Conservation (phyloP, 2,888 invertebrate species). For the Villa cingulata region DNA sequence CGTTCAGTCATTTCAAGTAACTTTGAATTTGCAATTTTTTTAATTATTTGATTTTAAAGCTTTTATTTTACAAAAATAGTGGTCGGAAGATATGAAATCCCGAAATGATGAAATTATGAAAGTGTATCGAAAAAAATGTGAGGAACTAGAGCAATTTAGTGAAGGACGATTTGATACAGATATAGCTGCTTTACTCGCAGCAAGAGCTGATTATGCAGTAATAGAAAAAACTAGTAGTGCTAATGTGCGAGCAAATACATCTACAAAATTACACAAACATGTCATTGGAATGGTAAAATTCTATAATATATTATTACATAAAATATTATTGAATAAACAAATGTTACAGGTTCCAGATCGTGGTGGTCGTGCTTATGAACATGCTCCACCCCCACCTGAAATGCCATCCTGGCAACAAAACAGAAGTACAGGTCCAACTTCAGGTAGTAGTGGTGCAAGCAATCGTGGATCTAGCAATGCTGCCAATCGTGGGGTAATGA, state of each 20-base stretch:
- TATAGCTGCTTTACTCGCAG: conserved; percentile 71
- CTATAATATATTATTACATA: not conserved
- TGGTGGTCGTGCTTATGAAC: conserved; percentile 83
- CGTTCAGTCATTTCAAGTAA: conserved; percentile 85
- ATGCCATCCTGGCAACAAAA: conserved; percentile 90
- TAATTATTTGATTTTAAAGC: not conserved
- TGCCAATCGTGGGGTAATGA: conserved; percentile 8
- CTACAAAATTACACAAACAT: conserved; percentile 71
- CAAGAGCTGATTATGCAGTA: conserved; percentile 68
- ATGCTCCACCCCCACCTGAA: conserved; percentile 87
- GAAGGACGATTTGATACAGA: conserved; percentile 39
- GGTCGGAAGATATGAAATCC: conserved; percentile 66
- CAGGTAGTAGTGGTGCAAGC: conserved; percentile 27
- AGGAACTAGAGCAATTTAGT: conserved; percentile 23
- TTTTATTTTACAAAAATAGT: conserved; percentile 37
- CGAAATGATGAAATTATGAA: conserved; percentile 57
- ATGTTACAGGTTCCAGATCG: conserved; percentile 69
- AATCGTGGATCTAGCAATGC: conserved; percentile 23
- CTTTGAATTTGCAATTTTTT: conserved; percentile 18
- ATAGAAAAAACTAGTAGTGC: conserved; percentile 88
- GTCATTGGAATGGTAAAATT: conserved; percentile 63
- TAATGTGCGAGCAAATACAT: conserved; percentile 70
- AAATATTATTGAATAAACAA: conserved; percentile 6
- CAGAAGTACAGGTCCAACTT: conserved; percentile 38
- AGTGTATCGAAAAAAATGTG: conserved; percentile 42